These are phyloP conservation scores for Silvanus unidentatus DNA, from an alignment of 2,888 invertebrate species.

Conservation along the genomic window DNA sequence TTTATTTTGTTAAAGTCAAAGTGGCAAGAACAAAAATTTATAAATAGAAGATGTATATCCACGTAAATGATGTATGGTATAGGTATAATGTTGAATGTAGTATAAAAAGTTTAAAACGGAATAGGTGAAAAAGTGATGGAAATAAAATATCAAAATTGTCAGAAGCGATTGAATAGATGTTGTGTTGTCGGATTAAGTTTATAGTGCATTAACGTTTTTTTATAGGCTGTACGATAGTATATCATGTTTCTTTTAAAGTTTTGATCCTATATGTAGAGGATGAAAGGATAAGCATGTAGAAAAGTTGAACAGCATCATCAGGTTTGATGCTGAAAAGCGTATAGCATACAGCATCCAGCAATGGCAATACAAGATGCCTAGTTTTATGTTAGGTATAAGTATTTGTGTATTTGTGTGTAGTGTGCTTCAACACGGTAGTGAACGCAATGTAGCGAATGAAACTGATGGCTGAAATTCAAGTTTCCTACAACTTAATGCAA, in stretches of 20 bases:
- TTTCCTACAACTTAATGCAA: constrained; percentile 42
- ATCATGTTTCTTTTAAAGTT: constrained; percentile 23
- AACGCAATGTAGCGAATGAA: constrained; percentile 40
- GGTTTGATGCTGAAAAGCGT: constrained; percentile 6
- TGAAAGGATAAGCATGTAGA: constrained; percentile 22
- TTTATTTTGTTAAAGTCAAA: too few relatives aligned
- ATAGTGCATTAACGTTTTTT: constrained; percentile 8
- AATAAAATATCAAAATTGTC: too few relatives aligned
- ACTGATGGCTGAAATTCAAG: constrained; percentile 44
- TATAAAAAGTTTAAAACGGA: too few relatives aligned
- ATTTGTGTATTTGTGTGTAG: neutral
- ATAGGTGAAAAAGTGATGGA: too few relatives aligned
- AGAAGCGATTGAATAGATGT: too few relatives aligned
- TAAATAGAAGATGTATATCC: too few relatives aligned
- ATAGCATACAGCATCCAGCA: neutral
- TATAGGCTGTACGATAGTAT: constrained; percentile 11
- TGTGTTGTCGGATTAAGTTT: constrained; percentile 8
- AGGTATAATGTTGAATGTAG: too few relatives aligned
- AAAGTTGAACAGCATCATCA: constrained; percentile 21
- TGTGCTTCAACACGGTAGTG: constrained; percentile 10
- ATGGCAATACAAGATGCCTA: neutral
- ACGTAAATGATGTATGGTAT: too few relatives aligned
- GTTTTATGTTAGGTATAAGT: too few relatives aligned
- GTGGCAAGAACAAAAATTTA: too few relatives aligned
- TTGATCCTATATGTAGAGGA: constrained; percentile 16